Base-by-base conservation (phyloP, 2,797 vertebrate genomes). In the Ficedula albicollis region DNA sequence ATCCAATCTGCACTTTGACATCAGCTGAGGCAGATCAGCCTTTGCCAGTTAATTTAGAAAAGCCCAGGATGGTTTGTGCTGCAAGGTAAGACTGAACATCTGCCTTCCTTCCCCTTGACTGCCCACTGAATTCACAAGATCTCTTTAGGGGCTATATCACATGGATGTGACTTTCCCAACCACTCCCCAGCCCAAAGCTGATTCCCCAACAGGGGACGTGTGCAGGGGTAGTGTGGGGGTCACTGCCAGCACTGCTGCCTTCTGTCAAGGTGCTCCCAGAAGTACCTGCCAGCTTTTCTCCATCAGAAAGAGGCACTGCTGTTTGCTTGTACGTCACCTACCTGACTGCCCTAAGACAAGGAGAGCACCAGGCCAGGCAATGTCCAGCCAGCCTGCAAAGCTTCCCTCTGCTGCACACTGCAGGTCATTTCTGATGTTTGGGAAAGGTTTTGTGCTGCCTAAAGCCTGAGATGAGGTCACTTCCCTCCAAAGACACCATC, bases 1-100 rank as follows among this genome's bases (percentile, higher is more conserved):
- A 93, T 68, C 83, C 93, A 88, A 21, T 84, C 84, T 86, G 46
- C 39, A 39, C 82, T 94, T 93, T 68, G 58, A 68, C 81, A 51
- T 72, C 0, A 0, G 46, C 68, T 87, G 77, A 79, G 41, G 58
- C 56, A 3, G 1, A 80, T 70, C 90, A 89, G 72, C 56, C 46
- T 60, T 80, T 90, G 78, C 86, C 75, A 85, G 60, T 26, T 44
- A 27, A 83, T 87, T 94, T 48, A 48, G 70, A 48, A 74, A 94
- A 74, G 13, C 22, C 22, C 14, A 14, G 38, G 32, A 83, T 70
- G 19, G 54, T 82, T 41, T 80, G 43, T 77, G 68, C 68, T 72
- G 68, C 72, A 54, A 87, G 38, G 27, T 92, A 74, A 67, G 43
- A 34, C 30, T 32, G n/a, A 79, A 55, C 20, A 63, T 26, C 62